phyloP scores from a whole-genome alignment of 1,140 invertebrate species.

The Dendrolimus punctatus region DNA sequence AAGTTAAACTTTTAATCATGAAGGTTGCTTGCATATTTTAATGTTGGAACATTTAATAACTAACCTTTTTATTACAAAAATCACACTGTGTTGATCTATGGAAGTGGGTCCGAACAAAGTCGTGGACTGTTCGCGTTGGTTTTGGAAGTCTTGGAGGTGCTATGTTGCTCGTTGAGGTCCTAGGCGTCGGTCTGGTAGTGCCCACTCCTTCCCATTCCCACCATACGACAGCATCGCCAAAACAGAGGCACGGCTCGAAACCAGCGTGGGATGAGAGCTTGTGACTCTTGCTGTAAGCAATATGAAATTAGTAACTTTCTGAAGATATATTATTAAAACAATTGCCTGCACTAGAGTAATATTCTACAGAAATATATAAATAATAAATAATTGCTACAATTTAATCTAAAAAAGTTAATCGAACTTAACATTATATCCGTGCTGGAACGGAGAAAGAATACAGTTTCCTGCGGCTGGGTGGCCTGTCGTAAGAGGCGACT shows the following conservation, averaged over 20 bases:
- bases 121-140: slow-evolving; percentile 71
- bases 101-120: slow-evolving; percentile 90
- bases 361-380: no score
- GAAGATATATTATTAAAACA: not conserved
- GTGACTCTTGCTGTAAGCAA: slow-evolving; percentile 73
- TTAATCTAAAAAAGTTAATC: no score
- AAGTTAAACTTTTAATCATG: no score
- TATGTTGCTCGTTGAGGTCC: slow-evolving; percentile 29
- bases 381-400: no score
- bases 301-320: not conserved
- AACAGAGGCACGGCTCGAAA: slow-evolving; percentile 91
- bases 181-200: slow-evolving; percentile 21
- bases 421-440: no score
- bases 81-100: slow-evolving; percentile 90
- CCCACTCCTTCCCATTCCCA: slow-evolving; percentile 79
- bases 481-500: no score
- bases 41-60: not conserved
- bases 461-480: no score
- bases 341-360: no score
- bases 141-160: slow-evolving; percentile 27
- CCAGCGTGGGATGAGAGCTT: slow-evolving; percentile 83
- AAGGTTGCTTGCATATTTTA: not conserved
- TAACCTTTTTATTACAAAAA: slow-evolving; percentile 93
- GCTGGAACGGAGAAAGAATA: no score
- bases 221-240: slow-evolving; percentile 90